Conservation (phyloP, 2,888 invertebrate genomes). For the Sinopyrophorus schimmeli region DNA sequence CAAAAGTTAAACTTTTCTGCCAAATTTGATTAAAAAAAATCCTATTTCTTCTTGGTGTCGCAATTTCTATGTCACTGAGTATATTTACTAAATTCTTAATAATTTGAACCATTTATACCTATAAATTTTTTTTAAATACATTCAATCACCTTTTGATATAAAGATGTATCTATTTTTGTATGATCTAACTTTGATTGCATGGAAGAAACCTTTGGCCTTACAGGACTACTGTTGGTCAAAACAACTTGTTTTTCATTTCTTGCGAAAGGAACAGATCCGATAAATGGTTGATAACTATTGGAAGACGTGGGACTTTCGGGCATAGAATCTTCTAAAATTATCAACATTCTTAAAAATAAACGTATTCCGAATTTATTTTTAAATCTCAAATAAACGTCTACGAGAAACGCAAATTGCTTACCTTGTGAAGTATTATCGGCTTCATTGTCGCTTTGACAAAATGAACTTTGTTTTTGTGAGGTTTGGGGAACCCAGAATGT, state of each 20-base stretch:
- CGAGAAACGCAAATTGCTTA: slow-evolving; percentile 5
- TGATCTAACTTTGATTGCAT: slow-evolving; percentile 70
- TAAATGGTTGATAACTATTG: slow-evolving; percentile 54
- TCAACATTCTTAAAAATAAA: no score
- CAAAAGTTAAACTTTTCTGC: no score
- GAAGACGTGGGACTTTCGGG: slow-evolving; percentile 57
- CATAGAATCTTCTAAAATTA: slow-evolving; percentile 50
- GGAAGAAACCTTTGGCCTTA: slow-evolving; percentile 58
- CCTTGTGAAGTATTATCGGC: slow-evolving; percentile 21
- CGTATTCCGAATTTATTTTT: no score
- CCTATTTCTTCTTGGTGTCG: no score
- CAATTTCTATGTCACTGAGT: no score
- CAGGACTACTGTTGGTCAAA: slow-evolving; percentile 55
- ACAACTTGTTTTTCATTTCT: slow-evolving; percentile 61
- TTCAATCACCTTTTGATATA: slow-evolving; percentile 62
- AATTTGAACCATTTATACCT: no score
- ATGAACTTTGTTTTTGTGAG: slow-evolving; percentile 32
- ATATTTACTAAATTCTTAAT: no score
- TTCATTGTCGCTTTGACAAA: slow-evolving; percentile 34
- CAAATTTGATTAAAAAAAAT: no score
- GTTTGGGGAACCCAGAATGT: slow-evolving; percentile 57
- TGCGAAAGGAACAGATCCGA: slow-evolving; percentile 50
- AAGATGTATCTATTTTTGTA: slow-evolving; percentile 63
- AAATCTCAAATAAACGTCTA: background rate
- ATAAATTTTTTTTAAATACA: background rate